Percentiles rank a stretch among this genome's conserved stretches.
These are phyloP conservation scores for Epinotia bilunana DNA, from an alignment of 2,888 invertebrate genomes.

Conservation along the genomic window DNA sequence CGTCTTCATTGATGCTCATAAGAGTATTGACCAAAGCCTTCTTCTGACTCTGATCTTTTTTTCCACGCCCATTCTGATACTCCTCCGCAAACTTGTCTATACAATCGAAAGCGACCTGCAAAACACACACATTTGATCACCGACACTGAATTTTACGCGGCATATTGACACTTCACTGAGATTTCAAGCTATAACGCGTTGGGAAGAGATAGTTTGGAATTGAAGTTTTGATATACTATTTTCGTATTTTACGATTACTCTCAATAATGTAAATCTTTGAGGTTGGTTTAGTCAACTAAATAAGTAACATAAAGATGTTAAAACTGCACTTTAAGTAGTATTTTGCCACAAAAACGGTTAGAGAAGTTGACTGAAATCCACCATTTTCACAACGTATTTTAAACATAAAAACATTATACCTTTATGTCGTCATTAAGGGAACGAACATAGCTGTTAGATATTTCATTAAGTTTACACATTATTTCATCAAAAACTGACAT, in stretches of 20 bases:
- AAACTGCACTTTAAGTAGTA: conserved; percentile 5
- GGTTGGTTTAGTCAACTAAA: neutral
- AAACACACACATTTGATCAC: conserved; percentile 46
- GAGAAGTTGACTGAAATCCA: conserved; percentile 6
- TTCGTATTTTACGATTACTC: neutral
- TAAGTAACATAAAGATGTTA: neutral
- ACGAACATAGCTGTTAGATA: conserved; percentile 63
- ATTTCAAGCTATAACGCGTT: neutral
- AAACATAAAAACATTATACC: conserved; percentile 57
- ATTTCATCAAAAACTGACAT: conserved; percentile 79
- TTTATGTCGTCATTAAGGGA: conserved; percentile 69
- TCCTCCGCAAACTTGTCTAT: conserved; percentile 74
- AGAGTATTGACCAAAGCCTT: conserved; percentile 65
- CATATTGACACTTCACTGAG: neutral
- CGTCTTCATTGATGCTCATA: conserved; percentile 75
- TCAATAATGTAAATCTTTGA: neutral
- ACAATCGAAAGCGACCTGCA: conserved; percentile 67
- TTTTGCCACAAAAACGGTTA: neutral
- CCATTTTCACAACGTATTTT: conserved; percentile 26
- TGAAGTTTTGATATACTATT: neutral
- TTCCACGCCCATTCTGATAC: conserved; percentile 60
- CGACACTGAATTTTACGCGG: conserved; percentile 4
- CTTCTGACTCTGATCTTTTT: conserved; percentile 65
- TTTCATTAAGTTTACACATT: conserved; percentile 67
- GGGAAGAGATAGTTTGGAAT: neutral